phyloP scores from a whole-genome alignment of 2,888 invertebrate genomes.

The Amblyjoppa fuscipennis region DNA sequence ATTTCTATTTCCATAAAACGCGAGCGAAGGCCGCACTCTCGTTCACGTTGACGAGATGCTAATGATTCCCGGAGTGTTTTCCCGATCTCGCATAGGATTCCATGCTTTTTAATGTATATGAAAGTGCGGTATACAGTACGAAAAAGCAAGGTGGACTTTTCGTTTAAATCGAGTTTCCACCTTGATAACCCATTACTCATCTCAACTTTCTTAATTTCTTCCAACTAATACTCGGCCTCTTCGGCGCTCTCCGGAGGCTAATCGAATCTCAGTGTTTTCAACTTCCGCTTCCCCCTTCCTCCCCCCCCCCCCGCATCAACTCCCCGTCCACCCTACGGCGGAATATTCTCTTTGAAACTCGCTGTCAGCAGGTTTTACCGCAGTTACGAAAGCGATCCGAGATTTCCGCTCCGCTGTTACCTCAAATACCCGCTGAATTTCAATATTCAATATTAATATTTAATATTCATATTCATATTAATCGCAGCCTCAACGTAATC shows the following conservation, averaged over 20 bases:
- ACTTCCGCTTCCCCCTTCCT: slow-evolving; percentile 41
- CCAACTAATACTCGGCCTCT: slow-evolving; percentile 54
- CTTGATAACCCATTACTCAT: slow-evolving; percentile 66
- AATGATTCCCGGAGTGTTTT: slow-evolving; percentile 31
- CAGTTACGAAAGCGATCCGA: slow-evolving; percentile 22
- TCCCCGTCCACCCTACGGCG: not conserved
- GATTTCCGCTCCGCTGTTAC: not conserved
- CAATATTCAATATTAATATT: slow-evolving; percentile 11
- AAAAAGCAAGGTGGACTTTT: slow-evolving; percentile 47
- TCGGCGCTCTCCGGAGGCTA: slow-evolving; percentile 43
- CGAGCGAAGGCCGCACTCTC: not conserved
- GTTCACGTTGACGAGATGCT: slow-evolving; percentile 16
- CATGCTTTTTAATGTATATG: not conserved
- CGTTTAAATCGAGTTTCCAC: slow-evolving; percentile 64
- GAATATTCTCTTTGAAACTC: slow-evolving; percentile 46
- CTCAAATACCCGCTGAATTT: not conserved
- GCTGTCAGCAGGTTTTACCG: slow-evolving; percentile 40
- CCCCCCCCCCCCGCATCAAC: not conserved
- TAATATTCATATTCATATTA: slow-evolving; percentile 12
- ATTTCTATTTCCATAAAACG: not conserved
- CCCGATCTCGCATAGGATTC: not conserved
- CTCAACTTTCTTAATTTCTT: slow-evolving; percentile 61
- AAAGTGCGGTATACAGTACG: not conserved
- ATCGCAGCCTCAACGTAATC: not conserved
- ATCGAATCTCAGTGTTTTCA: slow-evolving; percentile 65